A percentile compares a stretch with the other conserved stretches of the same genome.
Conservation (phyloP, 2,113 vertebrate genomes). For the Catagonus wagneri region DNA sequence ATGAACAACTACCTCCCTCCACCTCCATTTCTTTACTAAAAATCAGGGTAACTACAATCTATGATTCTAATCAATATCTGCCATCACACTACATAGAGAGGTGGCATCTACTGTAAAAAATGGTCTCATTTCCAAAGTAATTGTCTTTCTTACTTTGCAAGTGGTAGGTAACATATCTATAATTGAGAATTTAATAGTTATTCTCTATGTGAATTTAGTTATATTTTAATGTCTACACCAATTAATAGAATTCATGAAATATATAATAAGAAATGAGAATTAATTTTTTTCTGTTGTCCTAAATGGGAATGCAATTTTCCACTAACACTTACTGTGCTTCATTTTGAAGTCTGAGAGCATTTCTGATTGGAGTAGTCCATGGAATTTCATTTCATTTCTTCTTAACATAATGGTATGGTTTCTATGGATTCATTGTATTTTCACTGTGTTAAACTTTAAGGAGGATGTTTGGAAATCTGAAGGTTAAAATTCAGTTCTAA, state of each 20-base stretch:
- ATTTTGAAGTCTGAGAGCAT: constrained; percentile 39
- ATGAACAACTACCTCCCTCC: background rate
- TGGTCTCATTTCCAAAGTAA: background rate
- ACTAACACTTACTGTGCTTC: constrained; percentile 60
- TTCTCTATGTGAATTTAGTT: background rate
- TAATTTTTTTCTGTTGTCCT: background rate
- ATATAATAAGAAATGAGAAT: constrained; percentile 25
- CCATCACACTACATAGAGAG: background rate
- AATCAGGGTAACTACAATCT: background rate
- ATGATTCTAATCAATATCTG: background rate
- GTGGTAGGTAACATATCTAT: background rate
- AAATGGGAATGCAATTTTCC: background rate
- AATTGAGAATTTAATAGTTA: background rate
- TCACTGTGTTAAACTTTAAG: constrained; percentile 68
- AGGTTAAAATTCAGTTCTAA: constrained; percentile 73
- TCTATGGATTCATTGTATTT: constrained; percentile 56
- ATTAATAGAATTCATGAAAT: constrained; percentile 44
- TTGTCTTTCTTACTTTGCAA: background rate
- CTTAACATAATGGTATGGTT: constrained; percentile 57
- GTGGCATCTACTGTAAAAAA: background rate
- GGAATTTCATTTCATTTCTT: constrained; percentile 66
- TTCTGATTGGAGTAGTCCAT: constrained; percentile 21
- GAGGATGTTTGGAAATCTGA: constrained; percentile 57
- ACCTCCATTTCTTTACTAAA: constrained; percentile 41
- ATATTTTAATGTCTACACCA: constrained; percentile 9